Evolutionary conservation across 2,888 invertebrate genomes (phyloP), one percentile per base, ranked within the genome.

Genomic region (Agonum fuliginosum): DNA sequence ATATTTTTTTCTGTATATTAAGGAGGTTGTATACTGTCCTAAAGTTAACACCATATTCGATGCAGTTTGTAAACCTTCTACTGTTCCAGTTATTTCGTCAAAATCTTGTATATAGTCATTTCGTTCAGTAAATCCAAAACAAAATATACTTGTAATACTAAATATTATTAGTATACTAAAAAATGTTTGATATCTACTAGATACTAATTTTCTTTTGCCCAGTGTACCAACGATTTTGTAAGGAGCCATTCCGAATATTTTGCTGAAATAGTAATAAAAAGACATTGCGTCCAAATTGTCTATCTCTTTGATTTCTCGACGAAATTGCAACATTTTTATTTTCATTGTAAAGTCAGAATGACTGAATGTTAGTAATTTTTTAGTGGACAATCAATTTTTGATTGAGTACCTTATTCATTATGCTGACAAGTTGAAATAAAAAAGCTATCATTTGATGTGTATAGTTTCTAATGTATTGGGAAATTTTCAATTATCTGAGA

Each of bases 171-270:
- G 2, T 14, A 70, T 2, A 51, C 51, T 76, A 22, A 76, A 8
- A 6, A 76, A 6, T 22, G 37, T 69, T 51, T 76, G 20, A 17
- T 41, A 41, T 51, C 17, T 34, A 8, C 24, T 76, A 1, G 24
- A 51, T n/a, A 37, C 37, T 5, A 48, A 51, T 17, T 41, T 76
- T 58, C 69, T 54, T 69, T 10, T 37, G 3, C 54, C 69, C 2
- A n/a, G n/a, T 3, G 4, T 10, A 3, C 54, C 54, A 41, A 27
- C 34, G 12, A 76, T 69, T 37, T 48, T 34, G 17, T 76, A 76
- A 1, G 69, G 70, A 22, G 76, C 70, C 76, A 76, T 69, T 22
- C 76, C 76, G 17, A 76, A 70, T 24, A 70, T 0, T 54, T 54
- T 76, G 4, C 24, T 17, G 1, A 69, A 30, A 19, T 69, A 69